These are phyloP conservation scores for Lagodon rhomboides DNA, from an alignment of 2,797 vertebrate genomes.

Conservation along the genomic window DNA sequence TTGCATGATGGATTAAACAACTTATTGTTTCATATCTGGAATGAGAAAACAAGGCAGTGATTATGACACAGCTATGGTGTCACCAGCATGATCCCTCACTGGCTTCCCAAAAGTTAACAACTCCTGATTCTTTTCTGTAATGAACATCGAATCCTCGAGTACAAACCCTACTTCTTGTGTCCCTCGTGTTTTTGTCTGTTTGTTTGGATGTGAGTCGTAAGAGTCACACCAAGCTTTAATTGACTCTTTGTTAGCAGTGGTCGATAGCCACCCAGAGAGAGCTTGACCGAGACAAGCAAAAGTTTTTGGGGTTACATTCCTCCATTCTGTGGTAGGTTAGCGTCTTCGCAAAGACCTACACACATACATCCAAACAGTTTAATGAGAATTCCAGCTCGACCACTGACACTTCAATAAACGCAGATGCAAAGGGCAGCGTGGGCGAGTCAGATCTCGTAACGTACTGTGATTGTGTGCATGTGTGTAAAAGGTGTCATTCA, in stretches of 20 bases:
- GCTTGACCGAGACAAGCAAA: slow-evolving; percentile 38
- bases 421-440: slow-evolving; percentile 36
- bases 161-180: neutral
- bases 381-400: slow-evolving; percentile 67
- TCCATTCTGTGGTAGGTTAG: slow-evolving; percentile 14
- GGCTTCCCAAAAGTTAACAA: neutral
- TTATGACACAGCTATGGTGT: neutral
- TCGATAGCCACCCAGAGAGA: slow-evolving; percentile 10
- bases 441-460: slow-evolving; percentile 48
- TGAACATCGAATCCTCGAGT: neutral
- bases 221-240: slow-evolving; percentile 1
- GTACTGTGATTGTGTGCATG: slow-evolving; percentile 5
- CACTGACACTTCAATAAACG: slow-evolving; percentile 61
- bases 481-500: slow-evolving; percentile 11
- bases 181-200: neutral
- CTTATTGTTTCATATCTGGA: neutral
- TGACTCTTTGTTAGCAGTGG: slow-evolving; percentile 4
- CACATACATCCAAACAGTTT: slow-evolving; percentile 41
- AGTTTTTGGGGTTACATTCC: slow-evolving; percentile 43
- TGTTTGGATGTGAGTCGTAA: neutral
- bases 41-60: neutral
- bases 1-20: neutral
- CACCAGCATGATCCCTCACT: too few relatives aligned
- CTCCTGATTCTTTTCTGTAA: neutral
- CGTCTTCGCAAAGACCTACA: slow-evolving; percentile 20